Conservation (phyloP, 2,113 vertebrate species). For the Xerus inauris region DNA sequence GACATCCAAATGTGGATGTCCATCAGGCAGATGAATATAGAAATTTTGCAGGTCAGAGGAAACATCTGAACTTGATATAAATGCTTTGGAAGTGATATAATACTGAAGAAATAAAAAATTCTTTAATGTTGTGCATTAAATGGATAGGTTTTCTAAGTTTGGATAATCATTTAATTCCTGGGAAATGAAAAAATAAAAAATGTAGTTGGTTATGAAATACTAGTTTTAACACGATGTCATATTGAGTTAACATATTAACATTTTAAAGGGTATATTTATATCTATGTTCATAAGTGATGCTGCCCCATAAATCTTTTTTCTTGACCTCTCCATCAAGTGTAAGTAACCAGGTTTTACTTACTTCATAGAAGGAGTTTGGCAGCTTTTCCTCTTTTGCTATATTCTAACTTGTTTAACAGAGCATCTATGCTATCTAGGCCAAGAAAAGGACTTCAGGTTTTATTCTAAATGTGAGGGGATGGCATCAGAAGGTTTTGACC, state of each 20-base stretch:
- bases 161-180: background rate
- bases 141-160: background rate
- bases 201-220: background rate
- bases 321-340: background rate
- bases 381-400: constrained; percentile 10
- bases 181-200: background rate
- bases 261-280: background rate
- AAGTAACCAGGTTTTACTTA: background rate
- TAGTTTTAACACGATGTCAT: background rate
- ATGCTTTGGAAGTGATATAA: background rate
- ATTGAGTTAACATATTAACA: background rate
- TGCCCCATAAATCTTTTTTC: background rate
- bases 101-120: constrained; percentile 28
- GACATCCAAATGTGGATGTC: background rate
- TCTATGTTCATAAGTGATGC: background rate
- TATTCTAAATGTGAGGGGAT: background rate
- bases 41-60: background rate
- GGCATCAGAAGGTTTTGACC: background rate
- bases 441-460: constrained; percentile 10
- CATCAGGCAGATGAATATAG: background rate
- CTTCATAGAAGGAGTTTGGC: background rate
- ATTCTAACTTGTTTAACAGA: constrained; percentile 2
- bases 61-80: constrained; percentile 3
- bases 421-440: background rate
- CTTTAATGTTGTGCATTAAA: background rate